Evolutionary conservation across 2,888 invertebrate genomes (phyloP).

Genomic region (Alentia gelatinosa): DNA sequence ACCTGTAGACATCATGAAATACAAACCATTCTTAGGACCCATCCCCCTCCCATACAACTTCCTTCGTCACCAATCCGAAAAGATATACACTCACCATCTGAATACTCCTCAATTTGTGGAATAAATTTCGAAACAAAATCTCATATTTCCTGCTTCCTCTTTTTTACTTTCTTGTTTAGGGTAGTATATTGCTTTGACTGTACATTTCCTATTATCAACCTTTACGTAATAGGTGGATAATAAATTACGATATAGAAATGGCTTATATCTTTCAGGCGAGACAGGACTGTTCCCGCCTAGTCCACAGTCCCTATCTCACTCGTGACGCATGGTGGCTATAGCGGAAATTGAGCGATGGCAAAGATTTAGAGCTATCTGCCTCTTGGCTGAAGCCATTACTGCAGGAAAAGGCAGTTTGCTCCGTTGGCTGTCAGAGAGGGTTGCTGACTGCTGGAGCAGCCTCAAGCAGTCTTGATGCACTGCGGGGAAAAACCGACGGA

Average conservation of each 20-base stretch:
- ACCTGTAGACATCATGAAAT: no score
- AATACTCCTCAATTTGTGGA: no score
- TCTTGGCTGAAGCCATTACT: not conserved
- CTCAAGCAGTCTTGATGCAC: not conserved
- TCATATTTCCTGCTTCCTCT: no score
- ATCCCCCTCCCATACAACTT: no score
- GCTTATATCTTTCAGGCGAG: not conserved
- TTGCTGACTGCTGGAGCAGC: not conserved
- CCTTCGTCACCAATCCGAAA: no score
- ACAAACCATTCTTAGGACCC: no score
- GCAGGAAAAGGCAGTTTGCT: not conserved
- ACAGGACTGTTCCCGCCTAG: not conserved
- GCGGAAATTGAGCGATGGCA: constrained; percentile 1
- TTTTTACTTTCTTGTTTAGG: no score
- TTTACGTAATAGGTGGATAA: no score
- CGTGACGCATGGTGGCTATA: not conserved
- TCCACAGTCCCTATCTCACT: not conserved
- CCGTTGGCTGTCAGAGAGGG: not conserved
- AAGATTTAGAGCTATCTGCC: not conserved
- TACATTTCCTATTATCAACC: no score
- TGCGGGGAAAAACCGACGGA: not conserved
- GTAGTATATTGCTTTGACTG: no score
- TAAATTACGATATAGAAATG: not conserved
- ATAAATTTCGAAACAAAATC: no score
- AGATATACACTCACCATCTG: no score